Base-by-base conservation (phyloP, 2,888 invertebrate genomes). In the Microplitis manilae region DNA sequence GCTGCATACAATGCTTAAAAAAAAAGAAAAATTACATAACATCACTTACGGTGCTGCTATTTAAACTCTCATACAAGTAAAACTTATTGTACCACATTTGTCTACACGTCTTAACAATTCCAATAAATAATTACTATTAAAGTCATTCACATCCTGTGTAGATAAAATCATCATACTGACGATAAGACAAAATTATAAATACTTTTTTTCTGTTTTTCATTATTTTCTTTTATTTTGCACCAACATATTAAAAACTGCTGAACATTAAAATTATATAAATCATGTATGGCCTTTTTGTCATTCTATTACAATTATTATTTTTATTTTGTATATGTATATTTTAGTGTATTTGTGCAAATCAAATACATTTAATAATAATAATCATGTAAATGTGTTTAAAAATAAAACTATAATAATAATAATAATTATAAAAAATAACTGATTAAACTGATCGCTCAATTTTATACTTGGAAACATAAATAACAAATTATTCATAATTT, bases 1-100 rank as follows among this genome's bases (percentile, higher is more conserved):
- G 88, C 86, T 61, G 91, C 91, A 71, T 92, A 92, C 83, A 90
- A 90, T 67, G 86, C 81, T 39, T 77, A 64, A 77, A 40, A 13
- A 38, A 39, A 67, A 20, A 13, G 6, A 13, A 50, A 4, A 13
- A 50, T 50, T 50, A 50, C 13, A 13, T 13, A 50, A 50, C 50
- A 50, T 50, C 9, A 41, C 9, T 50, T 13, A 50, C 30, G 30
- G 30, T 30, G 50, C 13, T 13, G 50, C 39, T 68, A 17, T 41
- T 40, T 68, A 68, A 7, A 68, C 8, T n/a, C 30, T 5, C n/a
- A 38, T n/a, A 17, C 5, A 20, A 60, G 30, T 9, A 38, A 59
- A 13, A 70, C 41, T n/a, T 4, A 41, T 7, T 39, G 13, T 40
- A 39, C 41, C 41, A 4, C 17, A 40, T 59, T 70, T 70, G 4